A percentile compares a stretch with the other conserved stretches of the same genome.
Evolutionary conservation across 2,888 invertebrate species (phyloP).

Genomic region (Chymomyza amoena): DNA sequence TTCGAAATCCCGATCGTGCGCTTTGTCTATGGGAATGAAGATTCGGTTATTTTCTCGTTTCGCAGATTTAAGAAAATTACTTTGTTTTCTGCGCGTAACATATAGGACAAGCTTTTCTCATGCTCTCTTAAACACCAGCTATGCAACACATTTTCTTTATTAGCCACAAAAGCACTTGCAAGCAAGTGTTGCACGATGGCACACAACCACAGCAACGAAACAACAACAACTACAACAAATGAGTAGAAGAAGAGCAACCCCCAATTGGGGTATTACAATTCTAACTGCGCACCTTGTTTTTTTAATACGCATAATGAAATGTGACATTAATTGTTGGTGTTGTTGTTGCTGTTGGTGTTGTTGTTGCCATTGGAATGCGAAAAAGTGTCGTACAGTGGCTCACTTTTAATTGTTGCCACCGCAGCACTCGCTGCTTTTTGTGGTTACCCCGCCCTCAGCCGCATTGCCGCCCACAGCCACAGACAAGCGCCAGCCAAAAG

Average conservation of each 20-base stretch:
- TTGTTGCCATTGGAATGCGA: background rate
- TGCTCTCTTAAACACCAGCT: slow-evolving; percentile 33
- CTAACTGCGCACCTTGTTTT: slow-evolving; percentile 5
- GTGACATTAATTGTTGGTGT: slow-evolving; percentile 66
- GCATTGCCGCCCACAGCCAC: background rate
- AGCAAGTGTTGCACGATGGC: slow-evolving; percentile 7
- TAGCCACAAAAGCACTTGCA: slow-evolving; percentile 43
- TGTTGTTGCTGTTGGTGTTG: slow-evolving; percentile 14
- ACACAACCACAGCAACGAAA: slow-evolving; percentile 13
- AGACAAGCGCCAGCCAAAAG: slow-evolving; percentile 63
- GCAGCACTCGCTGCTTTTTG: slow-evolving; percentile 34
- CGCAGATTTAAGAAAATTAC: too few relatives aligned
- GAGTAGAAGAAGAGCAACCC: background rate
- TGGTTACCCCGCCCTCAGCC: slow-evolving; percentile 32
- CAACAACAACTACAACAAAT: background rate
- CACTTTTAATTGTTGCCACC: slow-evolving; percentile 64
- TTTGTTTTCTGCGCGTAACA: too few relatives aligned
- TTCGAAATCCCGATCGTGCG: too few relatives aligned
- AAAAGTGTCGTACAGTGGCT: slow-evolving; percentile 57
- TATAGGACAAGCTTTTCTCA: background rate
- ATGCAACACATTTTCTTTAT: slow-evolving; percentile 59
- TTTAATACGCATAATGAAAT: slow-evolving; percentile 55
- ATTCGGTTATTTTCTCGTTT: too few relatives aligned
- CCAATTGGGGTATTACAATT: background rate
- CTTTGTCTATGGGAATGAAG: too few relatives aligned